Base-by-base conservation (phyloP, 2,113 vertebrate genomes). In the Chaetodon auriga region DNA sequence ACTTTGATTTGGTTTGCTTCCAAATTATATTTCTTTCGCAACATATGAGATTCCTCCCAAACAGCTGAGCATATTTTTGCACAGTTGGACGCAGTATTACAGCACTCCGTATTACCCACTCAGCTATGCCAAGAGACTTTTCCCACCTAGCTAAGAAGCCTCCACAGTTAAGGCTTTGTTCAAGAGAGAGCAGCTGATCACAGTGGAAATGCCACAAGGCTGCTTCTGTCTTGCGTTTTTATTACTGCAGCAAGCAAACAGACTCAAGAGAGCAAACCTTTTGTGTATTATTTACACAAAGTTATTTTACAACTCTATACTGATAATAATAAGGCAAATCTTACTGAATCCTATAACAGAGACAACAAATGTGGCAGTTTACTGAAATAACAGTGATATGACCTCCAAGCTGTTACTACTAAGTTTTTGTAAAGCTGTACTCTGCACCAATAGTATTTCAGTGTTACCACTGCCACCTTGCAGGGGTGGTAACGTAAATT, bases 141-240 rank as follows among this genome's bases (percentile, higher is more conserved):
- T 76, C 73, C 68, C 78, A 84, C 71, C 63, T 63, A 54, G 58
- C 70, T 57, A 49, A 76, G 72, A 70, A 68, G 68, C 78, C 21
- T 78, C 61, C 75, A 93, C 85, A 94, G 77, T 82, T 51, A 45
- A 23, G 18, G 73, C 89, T 92, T 93, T 92, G 91, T 92, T 91
- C 71, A 71, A 75, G 7, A 72, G 30, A 64, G 71, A 87, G 88
- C 91, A 92, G 91, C 86, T 92, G 92, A 94, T 90, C 83, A 63
- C 58, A 82, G 69, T 65, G 79, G 68, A 86, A 90, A 84, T 79
- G 60, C 84, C 83, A 85, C 83, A 83, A 83, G 64, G 76, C 69
- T 36, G 43, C 23, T 65, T 76, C 71, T 55, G 68, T 65, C 36
- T 43, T 12, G 18, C 36, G 68, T 51, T 62, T 64, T 70, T 21